Percentiles rank a stretch among this genome's conserved stretches.
Evolutionary conservation across 2,888 invertebrate genomes (phyloP).

Genomic region (Agrotis clavis): DNA sequence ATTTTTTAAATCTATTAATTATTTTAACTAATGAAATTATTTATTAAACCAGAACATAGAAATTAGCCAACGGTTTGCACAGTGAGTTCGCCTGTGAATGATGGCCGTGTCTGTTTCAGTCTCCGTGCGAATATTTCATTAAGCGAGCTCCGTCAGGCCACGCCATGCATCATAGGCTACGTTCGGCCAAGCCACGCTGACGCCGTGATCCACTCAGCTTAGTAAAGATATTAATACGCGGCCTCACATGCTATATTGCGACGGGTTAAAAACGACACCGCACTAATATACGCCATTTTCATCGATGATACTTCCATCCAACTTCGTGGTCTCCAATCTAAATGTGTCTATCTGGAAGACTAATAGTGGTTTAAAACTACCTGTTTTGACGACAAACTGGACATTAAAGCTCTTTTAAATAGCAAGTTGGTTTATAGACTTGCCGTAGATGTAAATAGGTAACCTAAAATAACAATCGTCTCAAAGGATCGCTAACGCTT

Average conservation of each 20-base stretch:
- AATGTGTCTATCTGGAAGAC: neutral
- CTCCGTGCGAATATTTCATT: constrained; percentile 88
- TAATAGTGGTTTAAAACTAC: neutral
- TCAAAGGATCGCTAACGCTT: constrained; percentile 76
- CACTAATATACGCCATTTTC: constrained; percentile 54
- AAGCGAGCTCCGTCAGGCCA: constrained; percentile 83
- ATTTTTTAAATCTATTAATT: too few relatives aligned
- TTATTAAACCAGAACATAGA: constrained; percentile 49
- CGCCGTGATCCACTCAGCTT: constrained; percentile 87
- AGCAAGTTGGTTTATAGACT: constrained; percentile 12
- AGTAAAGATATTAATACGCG: constrained; percentile 86
- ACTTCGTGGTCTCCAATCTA: constrained; percentile 50
- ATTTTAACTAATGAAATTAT: neutral
- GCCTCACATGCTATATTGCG: constrained; percentile 76
- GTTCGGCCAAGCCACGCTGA: constrained; percentile 82
- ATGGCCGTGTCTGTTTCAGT: constrained; percentile 85
- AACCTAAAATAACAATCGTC: constrained; percentile 77
- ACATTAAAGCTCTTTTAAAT: neutral
- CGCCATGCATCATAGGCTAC: constrained; percentile 88
- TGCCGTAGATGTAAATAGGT: constrained; percentile 54
- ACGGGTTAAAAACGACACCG: constrained; percentile 60
- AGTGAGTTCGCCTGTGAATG: constrained; percentile 85
- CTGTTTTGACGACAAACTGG: neutral
- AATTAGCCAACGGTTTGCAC: constrained; percentile 73
- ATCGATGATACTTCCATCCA: constrained; percentile 37